Evolutionary conservation across 2,888 invertebrate species (phyloP), one percentile per base, ranked within the genome.

Genomic region (Alentia gelatinosa): DNA sequence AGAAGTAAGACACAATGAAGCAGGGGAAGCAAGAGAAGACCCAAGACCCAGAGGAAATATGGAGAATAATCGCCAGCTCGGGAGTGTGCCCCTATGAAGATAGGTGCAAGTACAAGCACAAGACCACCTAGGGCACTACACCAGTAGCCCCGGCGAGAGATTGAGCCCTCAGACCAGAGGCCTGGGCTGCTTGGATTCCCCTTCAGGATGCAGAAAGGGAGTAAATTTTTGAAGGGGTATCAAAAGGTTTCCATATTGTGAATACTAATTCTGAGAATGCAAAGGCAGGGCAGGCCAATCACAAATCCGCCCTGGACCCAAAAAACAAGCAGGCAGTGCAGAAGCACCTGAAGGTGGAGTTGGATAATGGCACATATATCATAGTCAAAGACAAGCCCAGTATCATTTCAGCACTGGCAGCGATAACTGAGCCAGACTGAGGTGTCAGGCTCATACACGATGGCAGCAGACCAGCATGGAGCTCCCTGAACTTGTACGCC

Each of bases 391-490:
- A 26, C 0, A 30, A 26, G 12, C 68, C 68, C 5, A 68, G 30
- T 3, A 26, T 68, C 0, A 30, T 68, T 3, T 68, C 68, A 30
- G 68, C 68, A 12, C 15, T 68, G 26, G 68, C 68, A 3, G 68
- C 68, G 4, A 68, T 68, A 30, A 3, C 68, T 1, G 30, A 68
- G 68, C n/a, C n/a, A n/a, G 9, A 7, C 7, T 7, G 47, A 47
- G 19, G 9, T 47, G 47, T 12, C 47, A 7, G 90, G n/a, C n/a
- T 90, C 1, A 90, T 90, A 30, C 83, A 42, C 35, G 90, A 90
- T 37, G 37, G 83, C 40, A 47, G 47, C 50, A 9, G 33, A 15
- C 84, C 84, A 15, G 30, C 7, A 23, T 83, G 83, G 1, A 0
- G 15, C 12, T 26, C 90, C 26, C n/a, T 90, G 19, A 90, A 90